Base-by-base conservation (phyloP, 2,888 invertebrate species). In the Ectemnius continuus region DNA sequence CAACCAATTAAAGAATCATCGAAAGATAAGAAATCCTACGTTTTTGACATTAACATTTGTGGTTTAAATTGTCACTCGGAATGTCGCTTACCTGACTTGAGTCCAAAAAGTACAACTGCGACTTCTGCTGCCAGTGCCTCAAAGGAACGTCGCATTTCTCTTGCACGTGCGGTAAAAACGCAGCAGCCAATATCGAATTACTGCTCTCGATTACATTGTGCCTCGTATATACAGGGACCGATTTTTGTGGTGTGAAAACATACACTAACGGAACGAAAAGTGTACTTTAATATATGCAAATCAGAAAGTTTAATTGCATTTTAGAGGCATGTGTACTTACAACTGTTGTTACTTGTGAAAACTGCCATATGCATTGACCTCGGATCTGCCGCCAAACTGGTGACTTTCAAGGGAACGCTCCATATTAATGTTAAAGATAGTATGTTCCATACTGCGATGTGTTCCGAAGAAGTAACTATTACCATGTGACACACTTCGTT, bases 371-470 rank as follows among this genome's bases (percentile, higher is more conserved):
- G 93, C 62, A 93, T 93, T 0, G 94, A 94, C 61, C 92, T 91
- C 0, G 93, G 93, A 90, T 96, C 96, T 13, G 92, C 90, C 6
- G 93, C 88, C 48, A 95, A 87, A 57, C 92, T 88, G 13, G 91
- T 85, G 2, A 93, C 89, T 47, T 91, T 88, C 13, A 94, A 75
- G 14, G 92, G 90, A 2, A 96, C 95, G 61, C 92, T 92, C 96
- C 96, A 96, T 28, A 92, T 91, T 64, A 96, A 91, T 23, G 93
- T 92, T n/a, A 95, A 91, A 0, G 94, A 94, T 64, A 95, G 89
- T 16, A 96, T 90, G 91, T 95, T 95, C 96, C 96, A 96, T 1
- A 95, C 94, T 2, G 93, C 93, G 8, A 96, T 82, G 73, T 93
- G 93, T 13, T 91, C 89, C 2, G 92, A 88, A n/a, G 94, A 94